Percentiles rank a stretch among this genome's conserved stretches.
phyloP scores from a whole-genome alignment of 1,140 invertebrate genomes.

The Pogonomyrmex barbatus region DNA sequence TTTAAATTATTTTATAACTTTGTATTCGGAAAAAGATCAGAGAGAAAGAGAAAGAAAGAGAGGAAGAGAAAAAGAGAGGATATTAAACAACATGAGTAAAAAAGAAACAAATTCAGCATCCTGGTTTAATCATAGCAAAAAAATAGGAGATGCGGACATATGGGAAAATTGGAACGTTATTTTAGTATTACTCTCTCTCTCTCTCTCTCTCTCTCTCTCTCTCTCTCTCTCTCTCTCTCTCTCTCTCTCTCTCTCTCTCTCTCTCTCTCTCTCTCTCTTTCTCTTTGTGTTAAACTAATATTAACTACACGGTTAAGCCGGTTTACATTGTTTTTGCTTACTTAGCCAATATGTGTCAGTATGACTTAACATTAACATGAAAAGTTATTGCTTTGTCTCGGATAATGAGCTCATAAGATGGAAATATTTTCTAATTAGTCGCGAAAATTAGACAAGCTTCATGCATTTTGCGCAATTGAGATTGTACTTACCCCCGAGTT shows the following conservation, averaged over 20 bases:
- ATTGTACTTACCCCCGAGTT: conserved; percentile 30
- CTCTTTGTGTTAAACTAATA: conserved; percentile 6
- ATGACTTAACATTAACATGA: conserved; percentile 13
- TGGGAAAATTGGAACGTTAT: conserved; percentile 10
- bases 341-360: conserved; percentile 34
- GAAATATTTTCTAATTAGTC: conserved; percentile 10
- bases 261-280: not conserved
- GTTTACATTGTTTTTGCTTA: conserved; percentile 27
- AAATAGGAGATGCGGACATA: not conserved
- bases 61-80: not conserved
- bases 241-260: no score
- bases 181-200: not conserved
- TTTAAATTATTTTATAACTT: not conserved
- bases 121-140: not conserved
- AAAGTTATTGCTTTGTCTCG: conserved; percentile 18
- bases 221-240: not conserved
- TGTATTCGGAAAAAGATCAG: not conserved
- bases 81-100: not conserved
- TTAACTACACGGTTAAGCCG: conserved; percentile 25
- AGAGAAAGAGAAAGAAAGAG: not conserved
- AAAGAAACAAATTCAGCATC: not conserved
- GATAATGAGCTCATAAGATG: not conserved
- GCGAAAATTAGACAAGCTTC: not conserved
- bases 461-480: not conserved
- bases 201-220: no score